Conservation (phyloP, 2,888 invertebrate genomes). For the Parnassius mnemosyne region DNA sequence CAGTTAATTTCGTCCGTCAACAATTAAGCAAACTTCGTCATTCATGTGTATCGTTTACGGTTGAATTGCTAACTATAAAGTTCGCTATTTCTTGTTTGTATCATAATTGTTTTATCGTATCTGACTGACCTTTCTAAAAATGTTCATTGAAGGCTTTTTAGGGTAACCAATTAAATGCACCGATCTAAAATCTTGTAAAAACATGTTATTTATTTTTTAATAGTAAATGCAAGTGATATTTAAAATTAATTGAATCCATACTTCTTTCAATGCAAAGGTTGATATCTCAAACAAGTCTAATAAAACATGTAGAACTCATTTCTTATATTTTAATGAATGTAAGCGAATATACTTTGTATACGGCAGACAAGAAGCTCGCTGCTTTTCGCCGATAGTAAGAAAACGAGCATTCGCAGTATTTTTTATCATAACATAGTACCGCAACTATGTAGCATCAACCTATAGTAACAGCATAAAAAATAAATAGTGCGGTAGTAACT, state of each 20-base stretch:
- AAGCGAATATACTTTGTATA: slow-evolving; percentile 12
- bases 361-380: slow-evolving; percentile 3
- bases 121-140: slow-evolving; percentile 49
- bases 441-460: slow-evolving; percentile 21
- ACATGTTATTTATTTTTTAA: background rate
- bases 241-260: slow-evolving; percentile 2
- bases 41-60: slow-evolving; percentile 57
- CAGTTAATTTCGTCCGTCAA: slow-evolving; percentile 33
- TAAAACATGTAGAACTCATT: slow-evolving; percentile 11
- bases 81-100: slow-evolving; percentile 55
- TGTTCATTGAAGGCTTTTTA: slow-evolving; percentile 26
- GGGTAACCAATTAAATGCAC: slow-evolving; percentile 13
- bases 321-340: slow-evolving; percentile 10
- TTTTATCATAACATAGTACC: slow-evolving; percentile 22
- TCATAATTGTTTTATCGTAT: slow-evolving; percentile 41
- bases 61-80: slow-evolving; percentile 56
- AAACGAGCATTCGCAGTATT: slow-evolving; percentile 16
- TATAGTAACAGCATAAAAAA: slow-evolving; percentile 14
- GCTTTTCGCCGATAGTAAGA: slow-evolving; percentile 23
- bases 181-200: background rate
- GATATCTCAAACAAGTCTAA: slow-evolving; percentile 6
- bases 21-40: slow-evolving; percentile 54
- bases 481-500: slow-evolving; percentile 10
- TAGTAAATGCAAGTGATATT: slow-evolving; percentile 10
- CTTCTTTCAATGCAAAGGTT: slow-evolving; percentile 2